Base-by-base conservation (phyloP, 2,888 invertebrate genomes). In the Phortica magna region DNA sequence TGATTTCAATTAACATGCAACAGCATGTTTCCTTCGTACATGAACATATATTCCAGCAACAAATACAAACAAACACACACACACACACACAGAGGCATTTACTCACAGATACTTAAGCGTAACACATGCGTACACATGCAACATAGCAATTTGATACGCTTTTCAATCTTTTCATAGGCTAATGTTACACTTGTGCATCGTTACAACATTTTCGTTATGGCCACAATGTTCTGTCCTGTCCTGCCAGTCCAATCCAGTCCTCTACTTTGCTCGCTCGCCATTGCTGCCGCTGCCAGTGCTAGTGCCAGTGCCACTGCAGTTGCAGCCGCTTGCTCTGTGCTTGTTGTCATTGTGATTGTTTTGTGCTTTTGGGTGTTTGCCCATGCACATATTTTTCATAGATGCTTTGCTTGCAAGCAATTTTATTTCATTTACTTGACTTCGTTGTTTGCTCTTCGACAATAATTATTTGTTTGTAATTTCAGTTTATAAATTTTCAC, bases 1-100 rank as follows among this genome's bases (percentile, higher is more conserved):
- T 87, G 87, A 87, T 88, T 87, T 87, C 87, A 87, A 87, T 87
- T 87, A 87, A 87, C 89, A 87, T 87, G 89, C 87, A 87, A 86
- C 89, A 88, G 85, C 87, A 88, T 87, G 86, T 88, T 85, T 85
- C 83, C 83, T 81, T 83, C 81, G 80, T 79, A 78, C 80, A 77
- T 79, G 77, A 79, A 78, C 74, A 77, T 65, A 39, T 76, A 78
- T 41, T 42, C 17, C 41, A 68, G 70, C 76, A 43, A 75, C 55
- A 72, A 61, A 74, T 41, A 39, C 10, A 70, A 41, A 76, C 70
- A 72, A 42, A 74, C 42, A 14, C 48, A 70, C 53, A 12, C 59
- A 65, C 61, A 57, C 42, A 12, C 59, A 65, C 61, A 57, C 42
- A 74, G n/a, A n/a, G n/a, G n/a, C n/a, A n/a, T n/a, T 10, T 14